Evolutionary conservation across 2,888 invertebrate genomes (phyloP).

Genomic region (Cactoblastis cactorum): DNA sequence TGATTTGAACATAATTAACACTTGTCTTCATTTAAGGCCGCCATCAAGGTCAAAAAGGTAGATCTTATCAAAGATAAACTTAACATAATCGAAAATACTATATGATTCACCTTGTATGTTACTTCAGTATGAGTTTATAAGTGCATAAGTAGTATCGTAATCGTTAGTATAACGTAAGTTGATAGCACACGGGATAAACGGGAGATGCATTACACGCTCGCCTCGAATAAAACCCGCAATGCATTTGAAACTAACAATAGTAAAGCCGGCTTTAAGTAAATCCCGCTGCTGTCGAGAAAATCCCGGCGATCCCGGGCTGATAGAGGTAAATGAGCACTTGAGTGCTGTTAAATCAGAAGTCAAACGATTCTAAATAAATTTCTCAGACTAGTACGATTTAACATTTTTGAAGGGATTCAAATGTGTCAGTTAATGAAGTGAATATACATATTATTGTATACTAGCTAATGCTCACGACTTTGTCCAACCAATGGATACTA

Average conservation of each 20-base stretch:
- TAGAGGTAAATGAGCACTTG: constrained; percentile 19
- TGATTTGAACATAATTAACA: no score
- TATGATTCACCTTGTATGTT: no score
- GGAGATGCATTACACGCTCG: constrained; percentile 1
- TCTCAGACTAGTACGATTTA: background rate
- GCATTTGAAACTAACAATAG: constrained; percentile 38
- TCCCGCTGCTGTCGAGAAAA: constrained; percentile 16
- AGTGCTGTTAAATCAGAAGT: constrained; percentile 6
- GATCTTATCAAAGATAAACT: no score
- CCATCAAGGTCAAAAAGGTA: no score
- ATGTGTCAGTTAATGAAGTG: background rate
- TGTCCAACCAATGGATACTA: no score
- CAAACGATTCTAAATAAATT: background rate
- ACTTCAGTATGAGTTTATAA: no score
- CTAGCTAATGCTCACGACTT: no score
- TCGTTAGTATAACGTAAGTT: background rate
- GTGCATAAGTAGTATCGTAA: background rate
- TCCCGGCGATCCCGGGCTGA: constrained; percentile 18
- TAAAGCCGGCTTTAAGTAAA: constrained; percentile 20
- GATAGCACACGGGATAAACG: background rate
- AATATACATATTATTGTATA: background rate
- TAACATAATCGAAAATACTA: no score
- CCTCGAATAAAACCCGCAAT: constrained; percentile 35
- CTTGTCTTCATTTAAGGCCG: no score
- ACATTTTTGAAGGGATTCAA: background rate